A percentile compares a stretch with the other conserved stretches of the same genome.
These are phyloP conservation scores for Machimus atricapillus DNA, from an alignment of 2,888 invertebrate species.

Conservation along the genomic window DNA sequence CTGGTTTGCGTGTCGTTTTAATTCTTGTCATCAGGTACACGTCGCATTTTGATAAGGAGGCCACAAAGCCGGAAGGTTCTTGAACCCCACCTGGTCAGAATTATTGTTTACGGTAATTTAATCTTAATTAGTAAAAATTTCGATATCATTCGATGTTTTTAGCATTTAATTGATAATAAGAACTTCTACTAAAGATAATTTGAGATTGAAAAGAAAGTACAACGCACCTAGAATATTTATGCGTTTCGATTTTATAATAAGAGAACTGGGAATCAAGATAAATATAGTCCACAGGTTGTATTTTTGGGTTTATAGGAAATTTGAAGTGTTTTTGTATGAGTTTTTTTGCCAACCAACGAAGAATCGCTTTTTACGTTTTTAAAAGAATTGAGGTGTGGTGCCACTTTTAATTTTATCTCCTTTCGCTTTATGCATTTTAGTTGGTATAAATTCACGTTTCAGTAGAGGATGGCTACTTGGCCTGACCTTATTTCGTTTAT, in stretches of 20 bases:
- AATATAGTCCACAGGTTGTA: neutral
- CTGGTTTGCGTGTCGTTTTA: constrained; percentile 19
- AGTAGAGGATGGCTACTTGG: neutral
- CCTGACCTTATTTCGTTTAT: neutral
- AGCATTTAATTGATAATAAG: too few species aligned
- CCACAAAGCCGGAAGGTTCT: neutral
- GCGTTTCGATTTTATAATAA: neutral
- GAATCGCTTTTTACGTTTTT: neutral
- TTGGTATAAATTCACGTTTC: neutral
- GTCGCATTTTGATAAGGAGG: constrained; percentile 16
- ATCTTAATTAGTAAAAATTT: neutral
- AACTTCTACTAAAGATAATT: neutral
- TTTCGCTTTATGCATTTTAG: neutral
- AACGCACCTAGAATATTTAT: neutral
- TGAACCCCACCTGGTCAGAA: neutral
- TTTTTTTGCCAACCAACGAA: neutral
- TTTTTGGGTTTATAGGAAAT: neutral
- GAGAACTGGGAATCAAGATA: neutral
- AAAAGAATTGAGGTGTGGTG: neutral
- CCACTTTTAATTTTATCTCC: neutral
- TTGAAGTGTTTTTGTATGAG: neutral
- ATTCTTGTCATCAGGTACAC: neutral
- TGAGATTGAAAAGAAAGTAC: neutral
- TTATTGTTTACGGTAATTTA: neutral
- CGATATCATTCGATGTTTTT: neutral